A percentile compares a stretch with the other conserved stretches of the same genome.
Evolutionary conservation across 2,888 invertebrate species (phyloP).

Genomic region (Acheta domesticus): DNA sequence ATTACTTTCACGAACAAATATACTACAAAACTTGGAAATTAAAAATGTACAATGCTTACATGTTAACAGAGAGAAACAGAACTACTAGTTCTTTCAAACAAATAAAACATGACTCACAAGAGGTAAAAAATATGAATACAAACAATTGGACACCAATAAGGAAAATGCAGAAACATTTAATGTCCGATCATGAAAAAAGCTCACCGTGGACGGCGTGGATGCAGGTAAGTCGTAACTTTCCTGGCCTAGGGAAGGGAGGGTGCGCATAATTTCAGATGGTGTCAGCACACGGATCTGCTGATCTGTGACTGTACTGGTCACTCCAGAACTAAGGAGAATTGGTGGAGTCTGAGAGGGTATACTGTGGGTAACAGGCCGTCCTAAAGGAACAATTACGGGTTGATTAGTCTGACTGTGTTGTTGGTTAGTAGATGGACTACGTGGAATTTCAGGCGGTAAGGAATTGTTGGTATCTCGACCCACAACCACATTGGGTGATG

Average conservation of each 20-base stretch:
- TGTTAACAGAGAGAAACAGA: slow-evolving; percentile 11
- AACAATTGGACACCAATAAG: neutral
- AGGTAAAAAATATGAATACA: slow-evolving; percentile 19
- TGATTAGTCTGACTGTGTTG: slow-evolving; percentile 28
- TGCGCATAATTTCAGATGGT: slow-evolving; percentile 87
- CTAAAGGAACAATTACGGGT: neutral
- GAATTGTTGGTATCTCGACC: slow-evolving; percentile 32
- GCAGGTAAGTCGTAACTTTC: slow-evolving; percentile 62
- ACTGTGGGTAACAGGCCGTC: neutral
- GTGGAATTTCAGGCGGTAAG: slow-evolving; percentile 27
- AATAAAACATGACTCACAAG: slow-evolving; percentile 23
- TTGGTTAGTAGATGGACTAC: slow-evolving; percentile 40
- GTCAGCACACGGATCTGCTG: slow-evolving; percentile 85
- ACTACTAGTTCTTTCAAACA: neutral
- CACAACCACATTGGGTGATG: slow-evolving; percentile 36
- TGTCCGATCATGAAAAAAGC: neutral
- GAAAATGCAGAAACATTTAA: slow-evolving; percentile 18
- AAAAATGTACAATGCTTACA: neutral
- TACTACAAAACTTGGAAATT: neutral
- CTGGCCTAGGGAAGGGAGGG: slow-evolving; percentile 78
- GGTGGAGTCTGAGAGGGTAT: slow-evolving; percentile 27
- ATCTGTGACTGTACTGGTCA: slow-evolving; percentile 52
- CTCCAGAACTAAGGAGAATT: slow-evolving; percentile 29
- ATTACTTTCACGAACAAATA: neutral
- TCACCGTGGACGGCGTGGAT: slow-evolving; percentile 45